Conservation (phyloP, 2,888 invertebrate genomes). For the Philereme transversata region DNA sequence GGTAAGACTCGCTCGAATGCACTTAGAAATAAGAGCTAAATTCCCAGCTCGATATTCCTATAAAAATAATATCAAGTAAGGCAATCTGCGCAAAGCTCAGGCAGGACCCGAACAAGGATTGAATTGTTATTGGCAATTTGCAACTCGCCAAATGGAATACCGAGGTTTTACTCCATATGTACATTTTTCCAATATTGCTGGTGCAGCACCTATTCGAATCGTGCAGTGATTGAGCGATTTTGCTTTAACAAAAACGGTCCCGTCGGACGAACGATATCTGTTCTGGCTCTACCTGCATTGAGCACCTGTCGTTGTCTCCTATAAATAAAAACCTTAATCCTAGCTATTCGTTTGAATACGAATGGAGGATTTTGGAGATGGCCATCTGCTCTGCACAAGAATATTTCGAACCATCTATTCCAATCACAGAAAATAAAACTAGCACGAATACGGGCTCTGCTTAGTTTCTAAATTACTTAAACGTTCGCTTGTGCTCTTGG, state of each 20-base stretch:
- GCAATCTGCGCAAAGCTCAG: constrained; percentile 29
- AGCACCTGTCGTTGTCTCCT: constrained; percentile 71
- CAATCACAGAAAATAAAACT: constrained; percentile 16
- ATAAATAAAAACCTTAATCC: constrained; percentile 49
- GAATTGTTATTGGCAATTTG: constrained; percentile 40
- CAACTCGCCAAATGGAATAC: constrained; percentile 34
- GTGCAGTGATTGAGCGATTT: constrained; percentile 47
- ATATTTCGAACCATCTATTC: constrained; percentile 17
- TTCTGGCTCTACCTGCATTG: constrained; percentile 69
- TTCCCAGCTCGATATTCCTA: constrained; percentile 11
- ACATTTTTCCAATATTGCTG: constrained; percentile 32
- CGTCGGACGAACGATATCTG: constrained; percentile 47
- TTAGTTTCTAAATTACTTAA: constrained; percentile 13
- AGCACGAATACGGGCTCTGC: constrained; percentile 2
- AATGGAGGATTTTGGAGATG: constrained; percentile 29
- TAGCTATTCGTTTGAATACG: constrained; percentile 27
- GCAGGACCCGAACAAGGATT: constrained; percentile 33
- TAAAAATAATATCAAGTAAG: constrained; percentile 25
- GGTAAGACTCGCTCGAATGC: constrained; percentile 15
- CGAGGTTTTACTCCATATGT: constrained; percentile 25
- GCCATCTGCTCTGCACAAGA: constrained; percentile 27
- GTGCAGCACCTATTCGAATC: constrained; percentile 33
- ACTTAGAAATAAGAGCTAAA: constrained; percentile 5
- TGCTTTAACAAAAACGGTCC: constrained; percentile 55
- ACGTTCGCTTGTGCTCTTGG: constrained; percentile 9